These are phyloP conservation scores for Tricholauxania praeusta DNA, from an alignment of 2,888 invertebrate genomes.

Conservation along the genomic window DNA sequence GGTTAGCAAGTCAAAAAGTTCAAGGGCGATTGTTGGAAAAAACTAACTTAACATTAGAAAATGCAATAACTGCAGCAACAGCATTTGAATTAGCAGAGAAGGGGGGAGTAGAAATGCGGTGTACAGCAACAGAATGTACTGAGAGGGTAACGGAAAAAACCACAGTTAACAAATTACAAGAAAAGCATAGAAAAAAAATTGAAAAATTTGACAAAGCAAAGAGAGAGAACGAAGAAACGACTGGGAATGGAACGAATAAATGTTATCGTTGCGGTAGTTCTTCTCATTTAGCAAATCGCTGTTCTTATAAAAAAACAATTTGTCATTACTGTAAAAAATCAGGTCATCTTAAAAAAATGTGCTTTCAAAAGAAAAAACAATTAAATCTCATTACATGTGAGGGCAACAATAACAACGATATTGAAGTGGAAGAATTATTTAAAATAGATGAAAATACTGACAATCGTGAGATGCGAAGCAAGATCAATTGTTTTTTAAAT, in stretches of 20 bases:
- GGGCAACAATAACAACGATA: neutral
- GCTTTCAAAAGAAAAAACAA: conserved; percentile 26
- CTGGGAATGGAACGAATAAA: conserved; percentile 11
- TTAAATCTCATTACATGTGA: conserved; percentile 30
- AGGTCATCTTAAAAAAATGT: conserved; percentile 37
- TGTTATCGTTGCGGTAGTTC: conserved; percentile 37
- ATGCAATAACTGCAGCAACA: conserved; percentile 19
- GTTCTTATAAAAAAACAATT: neutral
- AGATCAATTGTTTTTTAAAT: conserved; percentile 1
- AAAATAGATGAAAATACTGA: conserved; percentile 26
- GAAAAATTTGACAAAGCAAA: neutral
- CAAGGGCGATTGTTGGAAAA: conserved; percentile 12
- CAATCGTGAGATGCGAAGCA: neutral
- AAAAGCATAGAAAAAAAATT: conserved; percentile 3
- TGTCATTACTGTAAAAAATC: conserved; percentile 38
- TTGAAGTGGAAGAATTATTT: conserved; percentile 28
- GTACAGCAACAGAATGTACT: neutral
- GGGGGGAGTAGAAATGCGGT: neutral
- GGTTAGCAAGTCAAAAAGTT: neutral
- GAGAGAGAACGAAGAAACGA: neutral
- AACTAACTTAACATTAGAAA: conserved; percentile 7
- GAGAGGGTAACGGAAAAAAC: neutral
- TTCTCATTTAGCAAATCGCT: conserved; percentile 28
- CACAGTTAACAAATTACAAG: conserved; percentile 27
- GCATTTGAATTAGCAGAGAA: conserved; percentile 23